Percentiles rank a stretch among this genome's conserved stretches.
Evolutionary conservation across 2,113 vertebrate species (phyloP).

Genomic region (Balaeniceps rex): DNA sequence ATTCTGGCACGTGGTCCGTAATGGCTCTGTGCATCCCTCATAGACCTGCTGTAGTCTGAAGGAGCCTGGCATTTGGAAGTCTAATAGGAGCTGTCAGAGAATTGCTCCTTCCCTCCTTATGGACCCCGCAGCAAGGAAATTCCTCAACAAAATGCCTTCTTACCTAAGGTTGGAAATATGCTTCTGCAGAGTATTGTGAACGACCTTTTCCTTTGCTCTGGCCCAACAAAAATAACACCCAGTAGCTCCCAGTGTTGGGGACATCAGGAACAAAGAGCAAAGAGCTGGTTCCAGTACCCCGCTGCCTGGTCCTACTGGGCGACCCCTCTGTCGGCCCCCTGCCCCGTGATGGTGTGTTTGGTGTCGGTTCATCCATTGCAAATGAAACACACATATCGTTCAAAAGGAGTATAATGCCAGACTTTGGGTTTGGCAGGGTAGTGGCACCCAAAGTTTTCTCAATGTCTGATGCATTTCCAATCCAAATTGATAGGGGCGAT

Average conservation of each 20-base stretch:
- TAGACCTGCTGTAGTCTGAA: not conserved
- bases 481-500: not conserved
- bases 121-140: not conserved
- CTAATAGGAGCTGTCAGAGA: not conserved
- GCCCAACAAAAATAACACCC: not conserved
- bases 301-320: fast-evolving
- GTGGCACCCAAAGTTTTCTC: not conserved
- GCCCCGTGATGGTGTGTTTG: fast-evolving
- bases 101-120: not conserved
- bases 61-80: not conserved
- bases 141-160: not conserved
- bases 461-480: not conserved
- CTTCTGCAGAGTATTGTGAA: not conserved
- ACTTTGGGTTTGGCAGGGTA: not conserved
- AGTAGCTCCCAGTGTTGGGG: not conserved
- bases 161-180: not conserved
- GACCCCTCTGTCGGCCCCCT: not conserved
- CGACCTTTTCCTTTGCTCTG: not conserved
- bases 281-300: not conserved
- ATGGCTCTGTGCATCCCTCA: not conserved
- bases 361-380: fast-evolving
- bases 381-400: fast-evolving
- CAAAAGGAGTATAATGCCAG: not conserved
- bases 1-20: not conserved
- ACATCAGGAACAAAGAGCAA: fast-evolving